Conservation (phyloP, 92 coral and sea anemone species). For the Parazoanthus atlanticus region DNA sequence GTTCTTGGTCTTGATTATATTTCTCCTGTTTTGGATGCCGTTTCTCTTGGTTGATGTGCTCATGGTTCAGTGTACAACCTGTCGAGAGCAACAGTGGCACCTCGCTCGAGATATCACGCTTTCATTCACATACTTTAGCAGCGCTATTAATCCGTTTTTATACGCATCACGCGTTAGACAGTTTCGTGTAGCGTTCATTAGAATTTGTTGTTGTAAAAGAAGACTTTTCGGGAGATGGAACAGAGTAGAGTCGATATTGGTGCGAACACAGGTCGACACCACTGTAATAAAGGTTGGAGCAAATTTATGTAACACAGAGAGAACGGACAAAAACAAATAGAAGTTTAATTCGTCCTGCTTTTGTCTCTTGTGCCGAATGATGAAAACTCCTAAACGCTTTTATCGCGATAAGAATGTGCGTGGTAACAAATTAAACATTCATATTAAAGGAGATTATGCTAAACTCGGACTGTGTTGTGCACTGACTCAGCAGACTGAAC, state of each 20-base stretch:
- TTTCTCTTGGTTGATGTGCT: slow-evolving; percentile 66
- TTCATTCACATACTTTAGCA: slow-evolving; percentile 85
- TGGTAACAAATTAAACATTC: no score
- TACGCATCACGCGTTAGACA: slow-evolving; percentile 79
- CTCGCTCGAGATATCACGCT: slow-evolving; percentile 74
- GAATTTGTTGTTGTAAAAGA: slow-evolving; percentile 37
- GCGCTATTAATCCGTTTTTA: slow-evolving; percentile 75
- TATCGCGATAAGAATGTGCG: no score
- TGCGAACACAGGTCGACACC: background rate
- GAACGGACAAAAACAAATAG: background rate
- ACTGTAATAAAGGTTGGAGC: background rate
- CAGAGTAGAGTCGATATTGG: slow-evolving; percentile 14
- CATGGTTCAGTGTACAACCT: slow-evolving; percentile 71
- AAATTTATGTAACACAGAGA: background rate
- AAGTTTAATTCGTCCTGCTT: background rate
- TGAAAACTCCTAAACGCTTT: no score
- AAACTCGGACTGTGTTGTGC: no score
- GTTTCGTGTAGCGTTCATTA: slow-evolving; percentile 74
- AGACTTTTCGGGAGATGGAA: background rate
- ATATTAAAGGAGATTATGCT: no score
- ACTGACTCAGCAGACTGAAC: background rate
- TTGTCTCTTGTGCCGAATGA: no score
- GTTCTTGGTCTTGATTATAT: slow-evolving; percentile 68
- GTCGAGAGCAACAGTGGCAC: slow-evolving; percentile 53
- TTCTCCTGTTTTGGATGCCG: slow-evolving; percentile 78